Conservation (phyloP, 1,140 invertebrate species). For the Bombus superbus region DNA sequence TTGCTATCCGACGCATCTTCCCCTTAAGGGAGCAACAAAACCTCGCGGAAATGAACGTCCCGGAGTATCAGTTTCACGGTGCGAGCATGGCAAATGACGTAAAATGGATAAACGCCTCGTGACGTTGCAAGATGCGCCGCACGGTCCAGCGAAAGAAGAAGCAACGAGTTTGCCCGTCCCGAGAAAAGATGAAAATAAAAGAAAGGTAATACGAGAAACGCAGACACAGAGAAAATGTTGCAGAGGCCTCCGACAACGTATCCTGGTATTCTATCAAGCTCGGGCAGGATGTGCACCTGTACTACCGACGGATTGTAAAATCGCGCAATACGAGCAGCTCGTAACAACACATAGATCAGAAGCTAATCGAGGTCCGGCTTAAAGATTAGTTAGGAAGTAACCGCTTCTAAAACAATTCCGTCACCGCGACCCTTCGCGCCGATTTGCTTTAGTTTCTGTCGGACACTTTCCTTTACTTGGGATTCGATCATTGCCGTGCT, state of each 20-base stretch:
- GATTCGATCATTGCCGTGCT: neutral
- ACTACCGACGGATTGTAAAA: slow-evolving; percentile 43
- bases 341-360: slow-evolving; percentile 40
- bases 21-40: slow-evolving; percentile 8
- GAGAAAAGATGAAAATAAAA: slow-evolving; percentile 28
- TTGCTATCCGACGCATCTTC: slow-evolving; percentile 27
- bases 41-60: slow-evolving; percentile 34
- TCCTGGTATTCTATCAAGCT: slow-evolving; percentile 42
- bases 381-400: neutral
- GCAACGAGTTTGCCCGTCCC: neutral
- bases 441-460: neutral
- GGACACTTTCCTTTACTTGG: neutral
- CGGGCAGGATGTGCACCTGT: slow-evolving; percentile 54
- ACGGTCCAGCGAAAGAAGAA: slow-evolving; percentile 19
- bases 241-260: slow-evolving; percentile 13
- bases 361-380: slow-evolving; percentile 51
- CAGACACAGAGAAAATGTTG: slow-evolving; percentile 44
- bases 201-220: slow-evolving; percentile 36
- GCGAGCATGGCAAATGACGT: slow-evolving; percentile 50
- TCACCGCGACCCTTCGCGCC: neutral
- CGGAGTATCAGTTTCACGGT: slow-evolving; percentile 61
- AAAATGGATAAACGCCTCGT: slow-evolving; percentile 59
- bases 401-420: neutral
- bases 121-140: slow-evolving; percentile 50
- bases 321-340: slow-evolving; percentile 27